Evolutionary conservation across 2,888 invertebrate genomes (phyloP).

Genomic region (Oscheius myriophilus): DNA sequence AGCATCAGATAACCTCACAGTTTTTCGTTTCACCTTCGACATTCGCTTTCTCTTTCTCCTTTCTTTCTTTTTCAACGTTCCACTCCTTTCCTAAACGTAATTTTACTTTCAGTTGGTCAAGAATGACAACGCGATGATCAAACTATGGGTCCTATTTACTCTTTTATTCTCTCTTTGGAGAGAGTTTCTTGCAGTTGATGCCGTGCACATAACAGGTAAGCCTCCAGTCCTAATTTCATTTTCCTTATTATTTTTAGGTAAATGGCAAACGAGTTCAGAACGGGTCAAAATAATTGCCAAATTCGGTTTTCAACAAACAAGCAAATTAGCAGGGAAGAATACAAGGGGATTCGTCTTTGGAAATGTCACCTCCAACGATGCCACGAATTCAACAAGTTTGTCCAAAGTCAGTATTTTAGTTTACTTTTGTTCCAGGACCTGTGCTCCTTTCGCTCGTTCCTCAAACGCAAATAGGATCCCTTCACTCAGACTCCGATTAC

Average conservation of each 20-base stretch:
- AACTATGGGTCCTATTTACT: constrained; percentile 16
- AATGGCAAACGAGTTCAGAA: constrained; percentile 15
- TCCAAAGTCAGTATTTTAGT: background rate
- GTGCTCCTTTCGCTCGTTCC: constrained; percentile 51
- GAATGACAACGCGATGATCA: constrained; percentile 26
- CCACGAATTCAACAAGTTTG: constrained; percentile 37
- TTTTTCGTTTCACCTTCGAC: constrained; percentile 7
- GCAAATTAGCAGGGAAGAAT: constrained; percentile 83
- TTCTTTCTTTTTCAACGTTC: background rate
- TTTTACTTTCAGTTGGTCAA: constrained; percentile 7
- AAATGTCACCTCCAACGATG: constrained; percentile 79
- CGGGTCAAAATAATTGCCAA: constrained; percentile 82
- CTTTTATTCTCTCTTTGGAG: constrained; percentile 2
- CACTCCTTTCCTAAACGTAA: too few species aligned
- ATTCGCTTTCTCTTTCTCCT: background rate
- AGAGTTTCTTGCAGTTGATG: background rate
- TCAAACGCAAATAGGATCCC: constrained; percentile 43
- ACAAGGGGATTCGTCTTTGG: constrained; percentile 96
- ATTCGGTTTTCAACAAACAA: constrained; percentile 96
- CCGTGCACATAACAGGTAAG: constrained; percentile 14
- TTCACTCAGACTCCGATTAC: constrained; percentile 47
- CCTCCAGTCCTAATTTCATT: background rate
- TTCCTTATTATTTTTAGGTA: constrained; percentile 1
- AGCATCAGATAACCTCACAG: constrained; percentile 19
- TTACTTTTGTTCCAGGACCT: constrained; percentile 34